These are phyloP conservation scores for Diadophis punctatus DNA, from an alignment of 2,113 vertebrate genomes.

Conservation along the genomic window DNA sequence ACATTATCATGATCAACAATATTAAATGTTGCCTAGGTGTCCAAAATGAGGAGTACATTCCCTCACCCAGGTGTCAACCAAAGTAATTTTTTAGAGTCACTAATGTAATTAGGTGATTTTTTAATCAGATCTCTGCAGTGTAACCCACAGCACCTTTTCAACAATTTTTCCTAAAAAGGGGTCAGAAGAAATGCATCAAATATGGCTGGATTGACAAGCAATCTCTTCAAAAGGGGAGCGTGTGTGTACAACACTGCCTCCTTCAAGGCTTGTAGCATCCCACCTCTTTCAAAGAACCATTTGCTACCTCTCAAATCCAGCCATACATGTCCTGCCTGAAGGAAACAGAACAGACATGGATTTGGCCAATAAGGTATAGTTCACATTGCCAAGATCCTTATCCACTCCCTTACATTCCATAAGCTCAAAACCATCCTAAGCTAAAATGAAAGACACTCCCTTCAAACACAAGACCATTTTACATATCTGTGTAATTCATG, in stretches of 20 bases:
- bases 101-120: too few relatives aligned
- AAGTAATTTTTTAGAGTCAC: too few relatives aligned
- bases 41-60: too few relatives aligned
- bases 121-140: too few relatives aligned
- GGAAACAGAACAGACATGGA: not conserved
- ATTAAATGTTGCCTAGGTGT: too few relatives aligned
- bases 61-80: too few relatives aligned
- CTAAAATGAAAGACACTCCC: not conserved
- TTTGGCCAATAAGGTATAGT: not conserved
- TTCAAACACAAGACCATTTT: not conserved
- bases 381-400: not conserved
- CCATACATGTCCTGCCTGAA: not conserved
- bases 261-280: not conserved
- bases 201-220: not conserved
- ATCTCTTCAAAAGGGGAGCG: not conserved
- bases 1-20: too few relatives aligned
- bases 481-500: not conserved
- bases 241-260: not conserved
- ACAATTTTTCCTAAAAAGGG: too few relatives aligned
- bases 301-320: not conserved
- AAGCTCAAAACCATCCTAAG: not conserved
- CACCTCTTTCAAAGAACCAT: not conserved
- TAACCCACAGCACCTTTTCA: too few relatives aligned
- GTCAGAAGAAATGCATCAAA: too few relatives aligned
- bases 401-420: not conserved